phyloP scores from a whole-genome alignment of 2,113 vertebrate species.

The Cromileptes altivelis region DNA sequence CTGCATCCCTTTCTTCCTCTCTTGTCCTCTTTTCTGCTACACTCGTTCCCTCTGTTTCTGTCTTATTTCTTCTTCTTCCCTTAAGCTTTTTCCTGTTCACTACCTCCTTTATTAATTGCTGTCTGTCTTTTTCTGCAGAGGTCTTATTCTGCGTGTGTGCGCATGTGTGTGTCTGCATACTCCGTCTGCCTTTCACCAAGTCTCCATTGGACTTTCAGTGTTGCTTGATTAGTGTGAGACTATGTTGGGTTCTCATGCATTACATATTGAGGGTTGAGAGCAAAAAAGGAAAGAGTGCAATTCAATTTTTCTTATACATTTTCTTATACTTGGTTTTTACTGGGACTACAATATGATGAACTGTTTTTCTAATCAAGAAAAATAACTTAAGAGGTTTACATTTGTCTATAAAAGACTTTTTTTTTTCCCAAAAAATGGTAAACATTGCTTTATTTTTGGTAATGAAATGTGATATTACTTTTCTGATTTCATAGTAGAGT shows the following conservation, averaged over 20 bases:
- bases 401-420: neutral
- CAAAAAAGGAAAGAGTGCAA: neutral
- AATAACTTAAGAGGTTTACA: neutral
- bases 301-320: neutral
- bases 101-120: slow-evolving; percentile 20
- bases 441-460: neutral
- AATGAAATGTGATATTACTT: neutral
- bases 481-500: no score
- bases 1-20: slow-evolving; percentile 25
- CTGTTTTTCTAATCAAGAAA: neutral
- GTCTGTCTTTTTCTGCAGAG: slow-evolving; percentile 1
- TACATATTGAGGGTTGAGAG: slow-evolving; percentile 5
- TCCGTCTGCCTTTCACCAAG: neutral
- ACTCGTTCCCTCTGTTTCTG: slow-evolving; percentile 20
- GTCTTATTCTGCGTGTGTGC: slow-evolving; percentile 1
- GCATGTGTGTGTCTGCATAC: neutral
- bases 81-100: slow-evolving; percentile 16
- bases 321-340: no score
- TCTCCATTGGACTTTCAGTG: slow-evolving; percentile 24
- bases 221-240: slow-evolving; percentile 26
- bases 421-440: neutral
- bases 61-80: slow-evolving; percentile 30
- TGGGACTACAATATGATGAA: neutral
- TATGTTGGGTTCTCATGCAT: slow-evolving; percentile 12
- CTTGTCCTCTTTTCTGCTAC: slow-evolving; percentile 26